Percentiles rank a stretch among this genome's conserved stretches.
phyloP scores from a whole-genome alignment of 2,113 vertebrate species.

The Callipepla squamata region DNA sequence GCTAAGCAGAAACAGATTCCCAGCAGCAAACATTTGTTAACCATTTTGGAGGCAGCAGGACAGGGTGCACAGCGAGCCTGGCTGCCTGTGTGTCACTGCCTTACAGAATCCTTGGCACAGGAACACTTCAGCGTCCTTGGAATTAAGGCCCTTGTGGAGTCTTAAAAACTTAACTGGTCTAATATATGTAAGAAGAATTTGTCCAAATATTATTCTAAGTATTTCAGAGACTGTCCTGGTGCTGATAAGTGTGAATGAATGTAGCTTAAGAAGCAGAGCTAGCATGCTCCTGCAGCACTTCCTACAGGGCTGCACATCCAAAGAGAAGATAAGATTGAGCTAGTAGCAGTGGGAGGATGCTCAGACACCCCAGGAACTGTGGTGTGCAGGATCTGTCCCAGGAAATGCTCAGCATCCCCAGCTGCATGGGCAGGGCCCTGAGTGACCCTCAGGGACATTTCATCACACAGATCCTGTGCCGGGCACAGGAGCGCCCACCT shows the following conservation, averaged over 20 bases:
- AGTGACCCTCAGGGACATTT: not conserved
- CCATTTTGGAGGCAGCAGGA: slow-evolving; percentile 58
- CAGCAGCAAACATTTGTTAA: slow-evolving; percentile 62
- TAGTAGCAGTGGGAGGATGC: not conserved
- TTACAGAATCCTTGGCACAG: slow-evolving; percentile 57
- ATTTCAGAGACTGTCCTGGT: slow-evolving; percentile 50
- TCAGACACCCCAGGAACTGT: not conserved
- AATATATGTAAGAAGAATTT: slow-evolving; percentile 54
- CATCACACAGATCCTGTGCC: not conserved
- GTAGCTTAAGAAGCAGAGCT: not conserved
- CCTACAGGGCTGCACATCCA: fast-evolving
- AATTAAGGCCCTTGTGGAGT: slow-evolving; percentile 61
- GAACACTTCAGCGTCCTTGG: not conserved
- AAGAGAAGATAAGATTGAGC: not conserved
- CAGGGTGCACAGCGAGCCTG: not conserved
- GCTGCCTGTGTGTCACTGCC: slow-evolving; percentile 30
- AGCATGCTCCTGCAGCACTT: not conserved
- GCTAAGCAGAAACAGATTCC: slow-evolving; percentile 70
- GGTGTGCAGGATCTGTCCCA: fast-evolving
- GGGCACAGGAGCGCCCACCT: fast-evolving
- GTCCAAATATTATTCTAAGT: slow-evolving; percentile 67
- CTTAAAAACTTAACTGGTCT: slow-evolving; percentile 61
- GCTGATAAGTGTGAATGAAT: slow-evolving; percentile 52
- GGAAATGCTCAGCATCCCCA: not conserved
- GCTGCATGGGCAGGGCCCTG: not conserved